A percentile compares a stretch with the other conserved stretches of the same genome.
These are phyloP conservation scores for Parnassius orleans DNA, from an alignment of 2,888 invertebrate species.

Conservation along the genomic window DNA sequence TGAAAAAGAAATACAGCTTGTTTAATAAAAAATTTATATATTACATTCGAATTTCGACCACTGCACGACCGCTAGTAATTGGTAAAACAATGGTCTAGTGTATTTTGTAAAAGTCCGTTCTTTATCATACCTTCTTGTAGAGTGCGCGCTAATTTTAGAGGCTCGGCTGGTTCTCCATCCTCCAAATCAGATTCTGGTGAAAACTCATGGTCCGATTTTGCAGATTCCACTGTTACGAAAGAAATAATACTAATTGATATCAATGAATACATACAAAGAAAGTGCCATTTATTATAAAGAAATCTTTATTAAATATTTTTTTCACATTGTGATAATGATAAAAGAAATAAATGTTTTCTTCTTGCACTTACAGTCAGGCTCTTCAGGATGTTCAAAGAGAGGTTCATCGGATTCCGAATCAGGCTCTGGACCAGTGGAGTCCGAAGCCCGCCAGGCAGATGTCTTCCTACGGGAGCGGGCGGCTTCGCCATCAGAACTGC, in stretches of 20 bases:
- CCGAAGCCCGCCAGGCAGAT: slow-evolving; percentile 53
- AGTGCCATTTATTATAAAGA: too few species aligned
- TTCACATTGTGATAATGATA: too few species aligned
- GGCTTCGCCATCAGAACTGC: slow-evolving; percentile 45
- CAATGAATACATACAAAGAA: too few species aligned
- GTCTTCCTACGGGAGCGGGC: slow-evolving; percentile 29
- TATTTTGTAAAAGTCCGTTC: too few species aligned
- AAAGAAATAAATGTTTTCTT: too few species aligned
- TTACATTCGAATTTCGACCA: too few species aligned
- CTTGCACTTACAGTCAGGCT: slow-evolving; percentile 55
- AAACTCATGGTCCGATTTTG: slow-evolving; percentile 94
- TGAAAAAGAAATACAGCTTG: too few species aligned
- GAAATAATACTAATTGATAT: neutral
- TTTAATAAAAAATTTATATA: too few species aligned
- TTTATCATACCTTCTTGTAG: slow-evolving; percentile 84
- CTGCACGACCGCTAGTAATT: too few species aligned
- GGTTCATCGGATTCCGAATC: slow-evolving; percentile 71
- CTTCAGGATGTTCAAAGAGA: slow-evolving; percentile 58
- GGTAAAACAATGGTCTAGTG: too few species aligned
- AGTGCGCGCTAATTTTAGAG: slow-evolving; percentile 91
- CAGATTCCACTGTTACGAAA: slow-evolving; percentile 51
- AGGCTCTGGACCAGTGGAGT: slow-evolving; percentile 62
- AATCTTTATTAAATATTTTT: too few species aligned
- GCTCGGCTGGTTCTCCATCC: slow-evolving; percentile 86
- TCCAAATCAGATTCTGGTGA: slow-evolving; percentile 92